Percentiles rank a stretch among this genome's conserved stretches.
Evolutionary conservation across 2,888 invertebrate genomes (phyloP).

Genomic region (Acanthoscelides obtectus): DNA sequence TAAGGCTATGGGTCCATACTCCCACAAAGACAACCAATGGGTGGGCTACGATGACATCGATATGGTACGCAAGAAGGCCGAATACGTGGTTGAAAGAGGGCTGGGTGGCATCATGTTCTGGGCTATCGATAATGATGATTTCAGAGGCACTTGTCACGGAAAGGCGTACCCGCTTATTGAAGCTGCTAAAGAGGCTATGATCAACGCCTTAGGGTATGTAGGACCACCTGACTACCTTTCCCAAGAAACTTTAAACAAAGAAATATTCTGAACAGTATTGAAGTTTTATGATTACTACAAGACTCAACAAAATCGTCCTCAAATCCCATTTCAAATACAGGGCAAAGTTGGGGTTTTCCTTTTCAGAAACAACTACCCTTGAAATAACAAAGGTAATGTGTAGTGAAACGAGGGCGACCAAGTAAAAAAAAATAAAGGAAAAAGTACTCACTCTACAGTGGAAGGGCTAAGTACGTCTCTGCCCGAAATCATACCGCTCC

Average conservation of each 20-base stretch:
- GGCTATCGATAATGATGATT: slow-evolving; percentile 93
- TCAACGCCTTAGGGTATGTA: slow-evolving; percentile 60
- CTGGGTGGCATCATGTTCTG: slow-evolving; percentile 91
- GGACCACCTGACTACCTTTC: background rate
- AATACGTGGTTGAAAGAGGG: slow-evolving; percentile 77
- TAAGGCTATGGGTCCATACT: slow-evolving; percentile 85
- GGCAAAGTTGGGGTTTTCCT: too few relatives aligned
- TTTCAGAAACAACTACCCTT: too few relatives aligned
- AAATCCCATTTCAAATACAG: too few relatives aligned
- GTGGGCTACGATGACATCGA: slow-evolving; percentile 88
- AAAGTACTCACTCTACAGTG: too few relatives aligned
- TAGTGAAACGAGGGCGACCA: too few relatives aligned
- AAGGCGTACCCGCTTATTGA: slow-evolving; percentile 88
- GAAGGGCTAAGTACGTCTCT: too few relatives aligned
- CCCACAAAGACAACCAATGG: slow-evolving; percentile 85
- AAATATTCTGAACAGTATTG: too few relatives aligned
- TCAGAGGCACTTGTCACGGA: slow-evolving; percentile 82
- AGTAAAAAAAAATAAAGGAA: too few relatives aligned
- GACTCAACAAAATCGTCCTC: too few relatives aligned
- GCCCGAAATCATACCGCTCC: too few relatives aligned
- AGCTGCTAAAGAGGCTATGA: slow-evolving; percentile 79
- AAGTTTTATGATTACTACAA: too few relatives aligned
- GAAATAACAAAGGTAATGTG: too few relatives aligned
- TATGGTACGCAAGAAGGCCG: slow-evolving; percentile 76
- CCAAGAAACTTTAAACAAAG: background rate